Evolutionary conservation across 2,113 vertebrate genomes (phyloP).

Genomic region (Donacobius atricapilla): DNA sequence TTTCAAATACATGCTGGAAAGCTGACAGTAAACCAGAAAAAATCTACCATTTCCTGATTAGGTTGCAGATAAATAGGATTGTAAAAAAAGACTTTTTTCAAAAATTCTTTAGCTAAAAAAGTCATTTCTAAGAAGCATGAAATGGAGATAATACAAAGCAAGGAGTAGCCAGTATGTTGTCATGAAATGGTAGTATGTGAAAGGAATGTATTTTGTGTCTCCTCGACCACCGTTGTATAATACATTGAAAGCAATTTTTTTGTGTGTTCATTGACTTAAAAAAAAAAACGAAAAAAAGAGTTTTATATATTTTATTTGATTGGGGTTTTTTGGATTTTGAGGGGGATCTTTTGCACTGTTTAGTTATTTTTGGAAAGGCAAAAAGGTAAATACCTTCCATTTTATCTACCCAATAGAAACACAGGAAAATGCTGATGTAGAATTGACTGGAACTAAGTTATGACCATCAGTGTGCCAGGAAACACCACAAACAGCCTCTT

Average conservation of each 20-base stretch:
- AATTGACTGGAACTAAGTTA: not conserved
- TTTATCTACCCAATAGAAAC: not conserved
- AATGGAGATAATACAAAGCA: not conserved
- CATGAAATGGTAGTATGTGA: not conserved
- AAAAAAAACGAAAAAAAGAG: no score
- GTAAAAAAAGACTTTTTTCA: not conserved
- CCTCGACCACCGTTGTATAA: not conserved
- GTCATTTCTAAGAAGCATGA: not conserved
- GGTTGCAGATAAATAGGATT: not conserved
- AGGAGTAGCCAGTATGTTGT: not conserved
- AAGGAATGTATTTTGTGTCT: not conserved
- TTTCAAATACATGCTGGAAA: not conserved
- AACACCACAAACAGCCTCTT: not conserved
- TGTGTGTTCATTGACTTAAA: not conserved
- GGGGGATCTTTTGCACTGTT: not conserved
- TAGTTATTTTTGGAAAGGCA: not conserved
- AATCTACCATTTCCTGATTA: not conserved
- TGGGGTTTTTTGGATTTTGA: not conserved
- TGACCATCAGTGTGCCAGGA: not conserved
- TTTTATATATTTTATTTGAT: not conserved
- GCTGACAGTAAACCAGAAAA: not conserved
- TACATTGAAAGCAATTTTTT: not conserved
- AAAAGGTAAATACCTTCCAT: not conserved
- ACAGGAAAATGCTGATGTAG: not conserved
- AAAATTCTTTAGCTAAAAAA: not conserved